Conservation (phyloP, 1,140 invertebrate genomes). For the Solen grandis region DNA sequence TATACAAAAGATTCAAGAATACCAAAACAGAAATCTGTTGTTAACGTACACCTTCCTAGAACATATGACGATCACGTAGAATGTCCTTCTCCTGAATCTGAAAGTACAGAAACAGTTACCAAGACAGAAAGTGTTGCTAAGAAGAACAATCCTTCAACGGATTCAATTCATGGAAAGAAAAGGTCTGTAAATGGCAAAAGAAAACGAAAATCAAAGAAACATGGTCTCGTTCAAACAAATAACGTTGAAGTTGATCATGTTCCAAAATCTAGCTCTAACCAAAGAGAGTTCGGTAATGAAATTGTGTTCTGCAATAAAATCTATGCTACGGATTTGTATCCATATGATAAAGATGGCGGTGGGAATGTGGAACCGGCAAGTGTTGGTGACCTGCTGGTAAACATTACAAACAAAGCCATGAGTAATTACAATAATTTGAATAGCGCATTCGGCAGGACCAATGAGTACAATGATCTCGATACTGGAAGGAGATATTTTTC, state of each 20-base stretch:
- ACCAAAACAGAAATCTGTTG: not conserved
- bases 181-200: no score
- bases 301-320: constrained; percentile 5
- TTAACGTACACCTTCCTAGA: not conserved
- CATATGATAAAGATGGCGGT: not conserved
- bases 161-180: no score
- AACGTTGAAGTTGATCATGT: not conserved
- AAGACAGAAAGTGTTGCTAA: no score
- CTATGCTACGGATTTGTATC: not conserved
- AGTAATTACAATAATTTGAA: not conserved
- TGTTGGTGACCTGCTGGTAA: not conserved
- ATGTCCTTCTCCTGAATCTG: not conserved
- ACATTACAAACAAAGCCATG: not conserved
- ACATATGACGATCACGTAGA: not conserved
- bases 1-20: not conserved
- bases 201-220: no score
- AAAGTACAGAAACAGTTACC: no score
- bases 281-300: not conserved
- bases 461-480: not conserved
- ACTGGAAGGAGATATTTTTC: not conserved
- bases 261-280: not conserved
- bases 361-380: not conserved
- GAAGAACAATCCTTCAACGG: no score
- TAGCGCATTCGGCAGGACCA: not conserved
- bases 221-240: not conserved